These are phyloP conservation scores for Philotrypesis tridentata DNA, from an alignment of 1,140 invertebrate genomes.

Conservation along the genomic window DNA sequence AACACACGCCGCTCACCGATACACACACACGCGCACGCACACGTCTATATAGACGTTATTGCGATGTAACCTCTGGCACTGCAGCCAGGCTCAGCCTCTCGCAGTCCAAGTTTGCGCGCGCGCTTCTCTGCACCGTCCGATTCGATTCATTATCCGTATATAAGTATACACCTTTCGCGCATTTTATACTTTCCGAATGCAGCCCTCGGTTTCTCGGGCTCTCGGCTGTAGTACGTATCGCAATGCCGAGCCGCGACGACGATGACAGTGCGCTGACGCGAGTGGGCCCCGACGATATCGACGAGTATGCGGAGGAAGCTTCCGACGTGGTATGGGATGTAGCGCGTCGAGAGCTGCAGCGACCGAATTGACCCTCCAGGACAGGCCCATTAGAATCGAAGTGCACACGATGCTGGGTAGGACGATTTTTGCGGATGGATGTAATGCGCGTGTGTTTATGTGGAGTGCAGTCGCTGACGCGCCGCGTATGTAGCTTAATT, in stretches of 20 bases:
- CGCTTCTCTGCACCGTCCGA: no score
- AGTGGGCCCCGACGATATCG: slow-evolving; percentile 39
- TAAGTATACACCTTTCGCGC: no score
- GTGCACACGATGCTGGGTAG: slow-evolving; percentile 7
- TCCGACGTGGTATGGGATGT: neutral
- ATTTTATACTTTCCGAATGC: neutral
- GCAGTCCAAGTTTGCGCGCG: slow-evolving; percentile 52
- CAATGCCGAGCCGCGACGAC: slow-evolving; percentile 50
- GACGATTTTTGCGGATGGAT: neutral
- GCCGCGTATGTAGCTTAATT: slow-evolving; percentile 14
- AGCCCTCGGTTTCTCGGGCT: neutral
- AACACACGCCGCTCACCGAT: slow-evolving; percentile 50
- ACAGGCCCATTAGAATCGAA: slow-evolving; percentile 57
- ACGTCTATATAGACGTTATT: slow-evolving; percentile 45
- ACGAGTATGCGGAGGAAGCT: neutral
- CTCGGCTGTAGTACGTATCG: neutral
- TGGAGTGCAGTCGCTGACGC: neutral
- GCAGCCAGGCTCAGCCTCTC: slow-evolving; percentile 29
- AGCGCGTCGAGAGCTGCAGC: neutral
- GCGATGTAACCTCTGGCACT: slow-evolving; percentile 62
- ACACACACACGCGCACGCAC: no score
- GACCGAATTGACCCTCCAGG: slow-evolving; percentile 30
- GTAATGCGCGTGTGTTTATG: no score
- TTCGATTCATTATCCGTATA: no score
- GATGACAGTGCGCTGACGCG: slow-evolving; percentile 18